Evolutionary conservation across 2,888 invertebrate genomes (phyloP).

Genomic region (Strigamia maritima): DNA sequence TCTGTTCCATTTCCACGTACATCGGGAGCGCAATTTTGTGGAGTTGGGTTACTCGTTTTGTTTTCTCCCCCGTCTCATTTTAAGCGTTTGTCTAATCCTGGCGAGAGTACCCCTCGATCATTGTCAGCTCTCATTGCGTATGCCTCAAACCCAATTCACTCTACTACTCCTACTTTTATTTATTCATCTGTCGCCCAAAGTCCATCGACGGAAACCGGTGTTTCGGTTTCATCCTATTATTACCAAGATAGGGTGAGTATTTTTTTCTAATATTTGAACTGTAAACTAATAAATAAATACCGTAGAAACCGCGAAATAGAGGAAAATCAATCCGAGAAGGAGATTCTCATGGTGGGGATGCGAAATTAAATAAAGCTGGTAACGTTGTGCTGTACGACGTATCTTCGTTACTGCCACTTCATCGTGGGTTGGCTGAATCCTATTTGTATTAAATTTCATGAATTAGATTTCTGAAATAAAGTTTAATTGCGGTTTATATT

Average conservation of each 20-base stretch:
- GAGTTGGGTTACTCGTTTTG: constrained; percentile 78
- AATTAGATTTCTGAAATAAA: background rate
- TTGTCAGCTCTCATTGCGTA: constrained; percentile 66
- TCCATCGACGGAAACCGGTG: constrained; percentile 51
- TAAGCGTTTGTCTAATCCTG: constrained; percentile 62
- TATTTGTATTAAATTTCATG: background rate
- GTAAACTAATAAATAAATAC: background rate
- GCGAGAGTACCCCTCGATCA: constrained; percentile 70
- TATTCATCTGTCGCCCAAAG: constrained; percentile 49
- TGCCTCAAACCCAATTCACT: constrained; percentile 44
- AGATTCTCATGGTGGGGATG: constrained; percentile 46
- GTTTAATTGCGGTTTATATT: too few relatives aligned
- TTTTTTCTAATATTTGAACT: background rate
- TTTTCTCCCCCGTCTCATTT: constrained; percentile 72
- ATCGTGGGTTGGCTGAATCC: constrained; percentile 69
- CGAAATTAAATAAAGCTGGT: constrained; percentile 55
- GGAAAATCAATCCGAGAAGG: constrained; percentile 42
- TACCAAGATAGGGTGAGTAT: constrained; percentile 68
- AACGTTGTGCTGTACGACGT: constrained; percentile 71
- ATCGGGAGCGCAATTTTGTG: constrained; percentile 88
- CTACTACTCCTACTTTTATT: constrained; percentile 44
- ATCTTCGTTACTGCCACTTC: constrained; percentile 71
- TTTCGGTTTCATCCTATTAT: constrained; percentile 72
- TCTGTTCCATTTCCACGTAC: constrained; percentile 92
- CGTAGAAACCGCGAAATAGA: background rate